Percentiles rank a stretch among this genome's conserved stretches.
Evolutionary conservation across 2,797 vertebrate species (phyloP).

Genomic region (Falco concolor): DNA sequence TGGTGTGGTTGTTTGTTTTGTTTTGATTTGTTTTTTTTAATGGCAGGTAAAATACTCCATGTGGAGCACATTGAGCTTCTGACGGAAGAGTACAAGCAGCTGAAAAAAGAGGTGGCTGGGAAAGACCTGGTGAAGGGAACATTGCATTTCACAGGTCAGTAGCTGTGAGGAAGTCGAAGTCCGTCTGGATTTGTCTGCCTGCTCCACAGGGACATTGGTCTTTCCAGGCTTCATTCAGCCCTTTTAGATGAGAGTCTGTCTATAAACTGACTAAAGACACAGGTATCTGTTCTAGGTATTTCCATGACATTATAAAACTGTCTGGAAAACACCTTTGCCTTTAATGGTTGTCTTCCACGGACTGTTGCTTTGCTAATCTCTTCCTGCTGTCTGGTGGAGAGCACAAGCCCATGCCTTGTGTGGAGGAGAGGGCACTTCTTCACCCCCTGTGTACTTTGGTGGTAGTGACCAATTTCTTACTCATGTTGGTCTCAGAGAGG

Average conservation of each 20-base stretch:
- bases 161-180: background rate
- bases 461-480: background rate
- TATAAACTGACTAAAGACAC: background rate
- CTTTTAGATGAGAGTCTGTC: background rate
- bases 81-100: conserved; percentile 84
- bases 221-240: background rate
- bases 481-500: background rate
- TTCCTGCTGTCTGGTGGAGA: background rate
- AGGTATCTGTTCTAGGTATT: background rate
- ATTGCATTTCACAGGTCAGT: conserved; percentile 89
- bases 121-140: conserved; percentile 85
- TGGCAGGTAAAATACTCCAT: conserved; percentile 83
- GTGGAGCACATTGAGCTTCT: conserved; percentile 92
- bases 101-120: conserved; percentile 84
- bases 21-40: background rate
- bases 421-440: background rate
- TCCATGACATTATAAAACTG: background rate
- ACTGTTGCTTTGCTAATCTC: background rate
- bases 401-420: background rate
- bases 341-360: background rate
- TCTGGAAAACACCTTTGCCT: background rate
- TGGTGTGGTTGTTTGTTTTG: background rate
- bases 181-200: background rate
- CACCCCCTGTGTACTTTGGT: background rate
- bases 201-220: background rate